Evolutionary conservation across 2,888 invertebrate species (phyloP), one percentile per base, ranked within the genome.

Genomic region (Deroplatys truncata): DNA sequence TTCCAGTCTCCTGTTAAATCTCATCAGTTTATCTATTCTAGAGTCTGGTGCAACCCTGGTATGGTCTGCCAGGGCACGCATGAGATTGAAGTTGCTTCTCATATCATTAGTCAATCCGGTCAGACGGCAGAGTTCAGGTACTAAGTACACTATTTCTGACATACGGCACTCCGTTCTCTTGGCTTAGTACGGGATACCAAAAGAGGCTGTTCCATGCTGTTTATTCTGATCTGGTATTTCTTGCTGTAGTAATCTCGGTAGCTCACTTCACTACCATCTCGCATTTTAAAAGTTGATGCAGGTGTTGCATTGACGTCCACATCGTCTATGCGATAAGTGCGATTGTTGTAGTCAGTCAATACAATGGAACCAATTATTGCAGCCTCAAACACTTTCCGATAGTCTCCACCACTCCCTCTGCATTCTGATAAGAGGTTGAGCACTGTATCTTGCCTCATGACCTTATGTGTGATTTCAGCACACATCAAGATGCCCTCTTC

Each of bases 111-210:
- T 96, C 0, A 98, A 93, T 0, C 98, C 98, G 0, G 98, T 98
- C 92, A 97, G 95, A 0, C 96, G 95, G 91, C 98, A 98, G 85
- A 98, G 93, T 93, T 98, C 98, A 0, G 98, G 98, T 15, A 98
- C 94, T 4, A 99, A 94, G 92, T 95, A 95, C 13, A 98, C 95
- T 0, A 95, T 93, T 90, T 97, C 96, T 0, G 95, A 94, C 93
- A 95, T 94, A 0, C 97, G 0, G 96, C 96, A 88, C 97, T 95
- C 28, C 97, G 94, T 91, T 98, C 98, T 82, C 95, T 95, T 3
- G 95, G 94, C 91, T 96, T 97, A 0, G 96, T 94, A 5, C 95
- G 95, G 0, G 97, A 96, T 0, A 98, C 94, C 86, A 99, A 93
- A 92, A 99, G 92, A 0, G 99, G 99, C 92, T 99, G 99, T 0